Evolutionary conservation across 92 coral and sea anemone genomes (phyloP).

Genomic region (Scolanthus callimorphus): DNA sequence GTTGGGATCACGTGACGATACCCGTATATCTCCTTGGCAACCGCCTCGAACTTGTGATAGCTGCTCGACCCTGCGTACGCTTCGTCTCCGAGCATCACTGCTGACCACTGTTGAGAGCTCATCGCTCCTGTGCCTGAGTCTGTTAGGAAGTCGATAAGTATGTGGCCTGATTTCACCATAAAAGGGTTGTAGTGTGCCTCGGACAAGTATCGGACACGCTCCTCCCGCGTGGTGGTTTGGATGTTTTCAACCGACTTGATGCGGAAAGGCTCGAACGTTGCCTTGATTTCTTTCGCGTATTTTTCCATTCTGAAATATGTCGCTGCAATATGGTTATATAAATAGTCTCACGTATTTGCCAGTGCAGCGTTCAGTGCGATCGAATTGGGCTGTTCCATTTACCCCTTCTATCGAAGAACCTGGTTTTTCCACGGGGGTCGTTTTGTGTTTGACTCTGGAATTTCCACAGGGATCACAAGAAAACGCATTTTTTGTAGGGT

Average conservation of each 20-base stretch:
- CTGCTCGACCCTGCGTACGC: constrained; percentile 80
- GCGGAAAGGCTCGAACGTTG: constrained; percentile 61
- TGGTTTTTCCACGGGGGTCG: no score
- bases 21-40: constrained; percentile 69
- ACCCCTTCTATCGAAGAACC: no score
- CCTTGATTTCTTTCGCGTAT: constrained; percentile 3
- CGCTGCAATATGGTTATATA: no score
- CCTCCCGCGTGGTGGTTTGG: constrained; percentile 50
- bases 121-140: constrained; percentile 83
- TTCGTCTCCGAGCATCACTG: constrained; percentile 74
- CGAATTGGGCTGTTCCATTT: no score
- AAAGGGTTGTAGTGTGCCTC: constrained; percentile 62
- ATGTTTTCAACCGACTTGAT: constrained; percentile 62
- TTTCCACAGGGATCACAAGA: no score
- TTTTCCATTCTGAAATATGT: constrained; percentile 2
- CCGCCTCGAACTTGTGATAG: constrained; percentile 55
- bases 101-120: constrained; percentile 78
- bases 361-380: no score
- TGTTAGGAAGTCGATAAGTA: constrained; percentile 57
- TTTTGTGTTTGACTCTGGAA: no score
- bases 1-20: constrained; percentile 84
- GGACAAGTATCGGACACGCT: constrained; percentile 38
- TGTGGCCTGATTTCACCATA: constrained; percentile 53
- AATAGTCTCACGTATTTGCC: no score
- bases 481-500: no score